Base-by-base conservation (phyloP, 2,113 vertebrate genomes). In the Procavia capensis region DNA sequence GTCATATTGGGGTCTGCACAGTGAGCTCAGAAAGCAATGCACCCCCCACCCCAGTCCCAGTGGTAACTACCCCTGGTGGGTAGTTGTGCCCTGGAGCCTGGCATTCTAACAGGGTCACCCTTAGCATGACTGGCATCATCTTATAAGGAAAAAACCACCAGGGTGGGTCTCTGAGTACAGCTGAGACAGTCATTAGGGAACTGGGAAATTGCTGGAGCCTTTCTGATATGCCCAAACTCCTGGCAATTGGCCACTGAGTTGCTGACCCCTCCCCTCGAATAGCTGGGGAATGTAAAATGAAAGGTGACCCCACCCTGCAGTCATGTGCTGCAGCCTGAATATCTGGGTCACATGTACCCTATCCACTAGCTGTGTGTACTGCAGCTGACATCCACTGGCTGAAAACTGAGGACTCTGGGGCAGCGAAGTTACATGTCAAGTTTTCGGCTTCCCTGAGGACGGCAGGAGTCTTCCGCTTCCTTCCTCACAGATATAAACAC, bases 261-360 rank as follows among this genome's bases (percentile, higher is more conserved):
- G n/a, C n/a, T n/a, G n/a, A n/a, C n/a, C n/a, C n/a, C n/a, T n/a
- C n/a, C n/a, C n/a, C n/a, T n/a, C n/a, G n/a, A n/a, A n/a, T 22
- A 36, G 31, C 9, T 17, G 27, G 43, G 41, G 78, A 64, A 45
- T 41, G 39, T 25, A 61, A 75, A 93, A 95, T 90, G 80, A 96
- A 93, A 2, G 7, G 39, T 63, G 68, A 93, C 94, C 66, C 93
- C 63, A 86, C 31, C 54, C 75, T n/a, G 22, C 47, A 70, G 75
- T 72, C 83, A 72, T 79, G 45, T 6, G 43, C 11, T 2, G 16
- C 66, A 66, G 79, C 20, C 83, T 91, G 59, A 45, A 22, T 54
- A 66, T 13, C 0, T 78, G 95, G 93, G 94, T 90, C 94, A 66
- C 3, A 17, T 20, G 66, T 29, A 6, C 24, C 5, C 43, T 7